phyloP scores from a whole-genome alignment of 1,140 invertebrate species.

The Whitmania pigra region DNA sequence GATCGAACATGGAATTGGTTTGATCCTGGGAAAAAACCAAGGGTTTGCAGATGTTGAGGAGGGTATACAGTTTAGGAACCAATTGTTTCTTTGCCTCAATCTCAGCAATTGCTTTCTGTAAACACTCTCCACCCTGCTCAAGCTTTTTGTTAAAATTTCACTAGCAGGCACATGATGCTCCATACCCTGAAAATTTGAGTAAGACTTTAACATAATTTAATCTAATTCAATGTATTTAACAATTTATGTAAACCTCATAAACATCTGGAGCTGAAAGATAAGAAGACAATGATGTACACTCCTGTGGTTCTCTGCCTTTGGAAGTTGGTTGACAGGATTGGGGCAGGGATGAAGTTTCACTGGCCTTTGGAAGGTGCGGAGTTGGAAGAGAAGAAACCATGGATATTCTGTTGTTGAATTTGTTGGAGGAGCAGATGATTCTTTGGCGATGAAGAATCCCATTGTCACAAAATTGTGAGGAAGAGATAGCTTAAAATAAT shows the following conservation, averaged over 20 bases:
- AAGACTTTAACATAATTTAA: not conserved
- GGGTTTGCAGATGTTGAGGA: slow-evolving; percentile 9
- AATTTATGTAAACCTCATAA: not conserved
- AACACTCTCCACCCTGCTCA: slow-evolving; percentile 25
- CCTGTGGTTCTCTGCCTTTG: not conserved
- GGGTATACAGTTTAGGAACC: slow-evolving; percentile 22
- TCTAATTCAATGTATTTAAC: not conserved
- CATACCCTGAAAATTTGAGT: not conserved
- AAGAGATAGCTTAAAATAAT: not conserved
- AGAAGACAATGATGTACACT: not conserved
- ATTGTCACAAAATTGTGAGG: not conserved
- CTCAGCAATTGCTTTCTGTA: slow-evolving; percentile 22
- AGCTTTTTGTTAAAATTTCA: slow-evolving; percentile 22
- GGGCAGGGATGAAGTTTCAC: not conserved
- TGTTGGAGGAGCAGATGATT: not conserved
- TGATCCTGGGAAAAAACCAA: not conserved
- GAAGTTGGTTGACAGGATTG: not conserved
- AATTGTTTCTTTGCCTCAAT: slow-evolving; percentile 24
- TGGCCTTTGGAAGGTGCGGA: not conserved
- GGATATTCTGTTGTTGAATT: not conserved
- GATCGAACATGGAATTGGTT: not conserved
- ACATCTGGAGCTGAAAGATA: slow-evolving; percentile 13
- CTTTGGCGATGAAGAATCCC: not conserved
- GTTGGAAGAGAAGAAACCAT: slow-evolving; percentile 6
- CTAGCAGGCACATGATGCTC: slow-evolving; percentile 9